These are phyloP conservation scores for Cephus spinipes DNA, from an alignment of 2,888 invertebrate species.

Conservation along the genomic window DNA sequence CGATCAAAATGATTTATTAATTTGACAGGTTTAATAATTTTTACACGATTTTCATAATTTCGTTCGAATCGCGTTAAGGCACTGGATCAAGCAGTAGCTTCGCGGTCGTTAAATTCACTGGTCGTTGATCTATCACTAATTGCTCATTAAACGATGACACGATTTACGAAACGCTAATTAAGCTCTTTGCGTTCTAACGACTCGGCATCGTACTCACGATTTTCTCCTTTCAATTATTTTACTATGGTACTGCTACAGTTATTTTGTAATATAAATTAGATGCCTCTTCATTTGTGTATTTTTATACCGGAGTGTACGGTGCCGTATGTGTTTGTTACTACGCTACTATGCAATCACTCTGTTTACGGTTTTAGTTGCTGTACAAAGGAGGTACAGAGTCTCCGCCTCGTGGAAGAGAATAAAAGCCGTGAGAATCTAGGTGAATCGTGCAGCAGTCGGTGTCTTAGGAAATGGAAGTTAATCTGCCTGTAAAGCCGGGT, in stretches of 20 bases:
- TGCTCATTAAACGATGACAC: constrained; percentile 31
- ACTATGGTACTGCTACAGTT: not conserved
- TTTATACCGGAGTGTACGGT: not conserved
- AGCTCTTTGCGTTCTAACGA: constrained; percentile 30
- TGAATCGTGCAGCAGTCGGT: constrained; percentile 43
- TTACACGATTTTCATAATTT: not conserved
- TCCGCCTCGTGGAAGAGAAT: constrained; percentile 21
- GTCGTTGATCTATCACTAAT: constrained; percentile 26
- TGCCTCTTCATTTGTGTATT: not conserved
- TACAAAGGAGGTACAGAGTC: constrained; percentile 11
- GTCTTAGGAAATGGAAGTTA: constrained; percentile 34
- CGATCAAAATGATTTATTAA: not conserved
- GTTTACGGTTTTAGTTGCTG: constrained; percentile 39
- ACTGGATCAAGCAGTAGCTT: not conserved
- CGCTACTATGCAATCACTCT: constrained; percentile 8
- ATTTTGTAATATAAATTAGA: constrained; percentile 8
- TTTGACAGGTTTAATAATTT: not conserved
- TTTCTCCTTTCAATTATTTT: constrained; percentile 6
- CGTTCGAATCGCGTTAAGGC: not conserved
- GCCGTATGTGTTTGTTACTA: not conserved
- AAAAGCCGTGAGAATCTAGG: constrained; percentile 56
- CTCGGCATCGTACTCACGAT: constrained; percentile 29
- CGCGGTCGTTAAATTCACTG: not conserved
- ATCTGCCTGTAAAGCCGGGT: not conserved
- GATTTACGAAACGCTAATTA: constrained; percentile 24